Conservation (phyloP, 2,113 vertebrate genomes). For the Carassius auratus region DNA sequence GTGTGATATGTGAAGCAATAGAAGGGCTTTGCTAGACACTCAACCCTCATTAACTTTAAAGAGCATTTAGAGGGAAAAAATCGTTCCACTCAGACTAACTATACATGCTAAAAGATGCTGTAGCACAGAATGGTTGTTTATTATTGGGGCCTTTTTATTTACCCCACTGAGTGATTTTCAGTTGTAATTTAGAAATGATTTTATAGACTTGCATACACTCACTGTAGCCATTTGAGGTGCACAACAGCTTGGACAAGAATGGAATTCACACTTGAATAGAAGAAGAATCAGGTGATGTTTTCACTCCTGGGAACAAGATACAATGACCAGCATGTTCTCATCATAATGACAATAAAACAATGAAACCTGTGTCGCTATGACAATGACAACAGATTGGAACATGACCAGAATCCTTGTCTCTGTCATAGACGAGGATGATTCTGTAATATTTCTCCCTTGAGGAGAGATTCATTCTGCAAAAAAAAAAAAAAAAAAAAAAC, state of each 20-base stretch:
- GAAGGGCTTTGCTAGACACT: slow-evolving; percentile 44
- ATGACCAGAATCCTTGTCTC: slow-evolving; percentile 27
- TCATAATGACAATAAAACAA: slow-evolving; percentile 28
- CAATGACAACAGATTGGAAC: slow-evolving; percentile 23
- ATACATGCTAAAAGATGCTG: slow-evolving; percentile 9
- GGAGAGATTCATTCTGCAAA: background rate
- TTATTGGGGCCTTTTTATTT: background rate
- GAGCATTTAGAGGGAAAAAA: slow-evolving; percentile 15
- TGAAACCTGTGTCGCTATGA: background rate
- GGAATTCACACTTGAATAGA: slow-evolving; percentile 10
- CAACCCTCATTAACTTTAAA: slow-evolving; percentile 30
- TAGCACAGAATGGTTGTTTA: background rate
- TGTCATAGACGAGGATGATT: background rate
- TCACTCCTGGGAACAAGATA: background rate
- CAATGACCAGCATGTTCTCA: slow-evolving; percentile 1
- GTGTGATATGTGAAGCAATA: slow-evolving; percentile 18
- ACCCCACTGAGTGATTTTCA: background rate
- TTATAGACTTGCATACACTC: background rate
- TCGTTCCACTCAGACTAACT: background rate
- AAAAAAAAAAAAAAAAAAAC: too few relatives aligned
- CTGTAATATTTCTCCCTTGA: background rate
- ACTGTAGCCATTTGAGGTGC: background rate
- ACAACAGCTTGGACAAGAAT: background rate
- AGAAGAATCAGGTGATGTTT: background rate
- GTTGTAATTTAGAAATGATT: background rate